Base-by-base conservation (phyloP, 2,888 invertebrate genomes). In the Lasioglossum oenotherae region DNA sequence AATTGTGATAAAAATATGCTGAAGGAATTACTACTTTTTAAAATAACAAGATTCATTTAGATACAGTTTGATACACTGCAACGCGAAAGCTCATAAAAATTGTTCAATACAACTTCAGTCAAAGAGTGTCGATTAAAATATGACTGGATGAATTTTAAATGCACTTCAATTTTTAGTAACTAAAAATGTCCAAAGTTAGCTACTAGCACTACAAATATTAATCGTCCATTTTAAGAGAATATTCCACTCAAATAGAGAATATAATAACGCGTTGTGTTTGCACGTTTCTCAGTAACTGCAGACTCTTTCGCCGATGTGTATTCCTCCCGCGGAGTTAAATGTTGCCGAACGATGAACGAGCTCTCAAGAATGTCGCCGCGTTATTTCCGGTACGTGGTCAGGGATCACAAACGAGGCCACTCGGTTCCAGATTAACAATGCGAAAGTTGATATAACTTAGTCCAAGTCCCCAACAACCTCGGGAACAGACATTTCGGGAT, bases 281-380 rank as follows among this genome's bases (percentile, higher is more conserved):
- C n/a, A n/a, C n/a, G 12, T 57, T n/a, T 57, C 3, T 57, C n/a
- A 2, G 23, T 10, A 57, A n/a, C 10, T 10, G 0, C 10, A 10
- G 53, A 57, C 53, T 41, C 31, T 41, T 76, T 16, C 5, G 6
- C 53, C n/a, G n/a, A 74, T 78, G 69, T 74, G 64, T 74, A 78
- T 69, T 38, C 31, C 46, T 41, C 19, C 53, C 16, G 41, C 72
- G 27, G 46, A 31, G 64, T 73, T 41, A 78, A 75, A 78, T 31
- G 60, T 44, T 75, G 14, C 27, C 41, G 60, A 77, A 73, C 74
- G 72, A 76, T 46, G 76, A 53, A 75, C 74, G 49, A 64, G 60
- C 71, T 71, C 44, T 44, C 60, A 78, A 78, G 84, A 84, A 84
- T 78, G 85, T 84, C 78, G 16, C 85, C 41, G 53, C 4, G 78